Evolutionary conservation across 1,140 invertebrate genomes (phyloP).

Genomic region (Drosophila navojoa): DNA sequence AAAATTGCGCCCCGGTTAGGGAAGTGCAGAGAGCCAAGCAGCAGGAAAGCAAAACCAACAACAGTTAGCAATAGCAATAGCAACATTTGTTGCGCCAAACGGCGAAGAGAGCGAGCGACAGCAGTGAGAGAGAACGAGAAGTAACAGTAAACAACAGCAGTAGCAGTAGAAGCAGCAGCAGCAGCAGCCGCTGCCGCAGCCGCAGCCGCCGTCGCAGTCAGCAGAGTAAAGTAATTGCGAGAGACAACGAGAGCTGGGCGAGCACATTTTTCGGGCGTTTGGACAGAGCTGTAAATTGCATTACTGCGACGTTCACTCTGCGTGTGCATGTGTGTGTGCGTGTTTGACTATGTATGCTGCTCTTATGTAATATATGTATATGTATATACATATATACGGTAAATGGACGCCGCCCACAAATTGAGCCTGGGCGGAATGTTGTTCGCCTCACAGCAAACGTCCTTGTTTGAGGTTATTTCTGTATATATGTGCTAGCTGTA

Average conservation of each 20-base stretch:
- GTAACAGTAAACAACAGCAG: conserved; percentile 21
- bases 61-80: conserved; percentile 37
- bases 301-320: conserved; percentile 56
- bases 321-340: conserved; percentile 3
- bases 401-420: conserved; percentile 1
- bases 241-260: not conserved
- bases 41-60: not conserved
- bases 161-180: conserved; percentile 19
- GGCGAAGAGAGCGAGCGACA: not conserved
- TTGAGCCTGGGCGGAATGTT: conserved; percentile 44
- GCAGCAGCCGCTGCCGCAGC: conserved; percentile 17
- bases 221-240: conserved; percentile 1
- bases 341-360: conserved; percentile 5
- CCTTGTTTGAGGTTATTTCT: conserved; percentile 82
- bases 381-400: not conserved
- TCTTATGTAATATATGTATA: conserved; percentile 68
- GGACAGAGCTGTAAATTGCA: conserved; percentile 69
- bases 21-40: conserved; percentile 50
- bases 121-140: not conserved
- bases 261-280: not conserved
- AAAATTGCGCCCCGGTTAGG: conserved; percentile 75
- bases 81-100: conserved; percentile 62
- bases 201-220: conserved; percentile 18
- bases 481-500: conserved; percentile 42
- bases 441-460: conserved; percentile 59